Base-by-base conservation (phyloP, 2,797 vertebrate species). In the Stomatorhinus walkeri region DNA sequence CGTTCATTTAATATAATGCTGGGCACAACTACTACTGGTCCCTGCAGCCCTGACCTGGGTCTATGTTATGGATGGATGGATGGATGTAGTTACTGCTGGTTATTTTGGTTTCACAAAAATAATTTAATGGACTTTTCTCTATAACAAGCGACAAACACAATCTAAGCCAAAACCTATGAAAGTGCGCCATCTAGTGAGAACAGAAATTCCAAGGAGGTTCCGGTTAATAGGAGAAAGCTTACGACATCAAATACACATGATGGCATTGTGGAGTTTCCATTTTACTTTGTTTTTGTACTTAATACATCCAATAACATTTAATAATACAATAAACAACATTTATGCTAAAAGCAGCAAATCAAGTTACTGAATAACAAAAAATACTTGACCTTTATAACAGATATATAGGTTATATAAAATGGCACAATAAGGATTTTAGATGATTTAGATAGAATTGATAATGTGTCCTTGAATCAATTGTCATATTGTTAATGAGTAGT, bases 181-280 rank as follows among this genome's bases (percentile, higher is more conserved):
- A 88, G 87, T 79, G 87, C 87, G 49, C 87, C 87, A 72, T 88
- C 87, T 36, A 88, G 87, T 81, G 87, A 19, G 24, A 14, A 3
- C 1, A 22, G 54, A 79, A 32, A 32, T 68, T 68, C 9, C 24
- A 64, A 1, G 22, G 61, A 12, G 61, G 24, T 59, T 59, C 22
- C 22, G 12, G 22, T 28, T 10, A 24, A 28, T 14, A 68, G 64
- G 10, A 36, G 4, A 72, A 72, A 6, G 28, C 4, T 72, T 6
- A 14, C 28, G 64, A 72, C 12, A 36, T 72, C 36, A 72, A 72
- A 72, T 72, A 14, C 72, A 46, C 72, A 43, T 9, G 40, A 79
- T 43, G 36, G 19, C 19, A 79, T 9, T 46, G 72, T 40, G 72
- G 36, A 40, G 16, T 19, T 19, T 79, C 36, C 7, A 46, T 79